Percentiles rank a stretch among this genome's conserved stretches.
Evolutionary conservation across 2,888 invertebrate genomes (phyloP).

Genomic region (Mythimna albipuncta): DNA sequence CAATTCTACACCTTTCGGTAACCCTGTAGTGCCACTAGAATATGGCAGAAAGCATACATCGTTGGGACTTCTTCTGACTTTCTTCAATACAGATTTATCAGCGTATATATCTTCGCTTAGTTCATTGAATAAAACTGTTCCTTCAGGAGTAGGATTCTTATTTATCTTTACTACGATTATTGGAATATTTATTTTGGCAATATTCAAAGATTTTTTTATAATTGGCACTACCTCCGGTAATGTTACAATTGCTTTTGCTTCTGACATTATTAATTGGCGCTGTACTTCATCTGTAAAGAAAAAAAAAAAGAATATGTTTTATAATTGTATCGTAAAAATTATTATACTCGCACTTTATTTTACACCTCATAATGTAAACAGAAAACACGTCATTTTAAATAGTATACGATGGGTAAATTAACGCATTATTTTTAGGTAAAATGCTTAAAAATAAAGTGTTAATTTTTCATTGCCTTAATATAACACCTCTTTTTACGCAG

Average conservation of each 20-base stretch:
- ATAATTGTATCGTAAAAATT: no score
- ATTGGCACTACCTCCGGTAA: slow-evolving; percentile 86
- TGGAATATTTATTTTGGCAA: slow-evolving; percentile 88
- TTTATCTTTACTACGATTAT: slow-evolving; percentile 87
- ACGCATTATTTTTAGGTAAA: no score
- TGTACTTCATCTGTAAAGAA: slow-evolving; percentile 92
- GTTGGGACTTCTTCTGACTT: slow-evolving; percentile 83
- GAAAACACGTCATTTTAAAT: no score
- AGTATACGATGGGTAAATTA: no score
- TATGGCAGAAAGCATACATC: slow-evolving; percentile 94
- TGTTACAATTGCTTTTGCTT: slow-evolving; percentile 92
- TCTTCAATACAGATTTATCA: slow-evolving; percentile 88
- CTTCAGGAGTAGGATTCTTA: slow-evolving; percentile 81
- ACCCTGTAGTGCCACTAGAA: slow-evolving; percentile 96
- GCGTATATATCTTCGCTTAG: slow-evolving; percentile 89
- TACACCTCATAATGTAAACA: slow-evolving; percentile 70
- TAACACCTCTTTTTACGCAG: neutral
- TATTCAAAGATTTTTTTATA: slow-evolving; percentile 86
- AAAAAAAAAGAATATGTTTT: neutral
- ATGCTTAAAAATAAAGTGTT: no score
- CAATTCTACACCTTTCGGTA: slow-evolving; percentile 94
- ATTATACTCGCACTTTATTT: no score
- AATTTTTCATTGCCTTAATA: no score
- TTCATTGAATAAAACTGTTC: slow-evolving; percentile 92
- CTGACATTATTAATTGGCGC: slow-evolving; percentile 91